Evolutionary conservation across 1,140 invertebrate species (phyloP).

Genomic region (Polypedilum pembai): DNA sequence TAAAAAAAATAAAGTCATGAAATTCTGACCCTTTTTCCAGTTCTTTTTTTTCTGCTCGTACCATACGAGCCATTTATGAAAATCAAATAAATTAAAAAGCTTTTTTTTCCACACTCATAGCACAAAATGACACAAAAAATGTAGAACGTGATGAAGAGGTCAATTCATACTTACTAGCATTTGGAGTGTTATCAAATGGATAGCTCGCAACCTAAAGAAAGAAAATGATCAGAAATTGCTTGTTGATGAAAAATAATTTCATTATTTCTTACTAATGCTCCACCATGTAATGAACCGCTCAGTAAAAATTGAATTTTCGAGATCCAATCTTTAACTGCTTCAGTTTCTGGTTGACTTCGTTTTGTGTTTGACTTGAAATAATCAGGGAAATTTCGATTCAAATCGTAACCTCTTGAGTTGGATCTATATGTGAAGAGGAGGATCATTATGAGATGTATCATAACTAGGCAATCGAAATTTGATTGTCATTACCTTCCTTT

Average conservation of each 20-base stretch:
- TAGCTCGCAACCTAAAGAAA: constrained; percentile 62
- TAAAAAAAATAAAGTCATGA: constrained; percentile 10
- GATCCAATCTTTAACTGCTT: constrained; percentile 90
- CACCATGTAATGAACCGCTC: constrained; percentile 84
- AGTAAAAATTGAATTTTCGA: constrained; percentile 86
- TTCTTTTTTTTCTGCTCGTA: background rate
- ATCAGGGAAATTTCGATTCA: constrained; percentile 90
- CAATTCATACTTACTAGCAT: constrained; percentile 72
- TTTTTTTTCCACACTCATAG: too few relatives aligned
- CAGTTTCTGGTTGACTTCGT: constrained; percentile 81
- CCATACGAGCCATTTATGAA: background rate
- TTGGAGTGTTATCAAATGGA: constrained; percentile 86
- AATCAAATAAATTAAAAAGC: constrained; percentile 19
- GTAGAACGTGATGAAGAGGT: background rate
- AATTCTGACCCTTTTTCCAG: background rate
- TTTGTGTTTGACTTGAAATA: constrained; percentile 85
- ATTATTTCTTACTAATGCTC: constrained; percentile 58
- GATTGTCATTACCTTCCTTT: constrained; percentile 61
- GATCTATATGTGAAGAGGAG: constrained; percentile 49
- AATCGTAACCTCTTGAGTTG: constrained; percentile 78
- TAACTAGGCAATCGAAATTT: background rate
- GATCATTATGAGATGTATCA: background rate
- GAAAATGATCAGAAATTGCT: too few relatives aligned
- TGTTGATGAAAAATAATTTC: too few relatives aligned
- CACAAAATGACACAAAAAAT: background rate